Evolutionary conservation across 2,888 invertebrate species (phyloP).

Genomic region (Diarsia mendica): DNA sequence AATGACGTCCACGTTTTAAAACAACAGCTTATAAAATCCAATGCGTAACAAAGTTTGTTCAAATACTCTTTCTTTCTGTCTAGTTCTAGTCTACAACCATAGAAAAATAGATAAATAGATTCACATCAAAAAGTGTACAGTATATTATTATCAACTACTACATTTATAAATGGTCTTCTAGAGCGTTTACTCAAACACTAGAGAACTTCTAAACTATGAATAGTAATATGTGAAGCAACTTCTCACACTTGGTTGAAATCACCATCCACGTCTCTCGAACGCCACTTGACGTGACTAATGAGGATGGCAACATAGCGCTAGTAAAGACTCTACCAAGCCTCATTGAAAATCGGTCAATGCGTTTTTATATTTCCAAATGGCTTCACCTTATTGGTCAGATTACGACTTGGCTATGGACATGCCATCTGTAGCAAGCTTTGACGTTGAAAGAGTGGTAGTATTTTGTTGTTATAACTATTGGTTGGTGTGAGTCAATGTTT

Average conservation of each 20-base stretch:
- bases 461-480: neutral
- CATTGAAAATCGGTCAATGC: too few species aligned
- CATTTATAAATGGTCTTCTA: slow-evolving; percentile 41
- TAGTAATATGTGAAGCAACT: slow-evolving; percentile 5
- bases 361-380: too few species aligned
- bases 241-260: neutral
- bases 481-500: neutral
- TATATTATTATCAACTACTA: slow-evolving; percentile 62
- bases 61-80: slow-evolving; percentile 55
- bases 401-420: too few species aligned
- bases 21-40: slow-evolving; percentile 52
- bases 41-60: slow-evolving; percentile 57
- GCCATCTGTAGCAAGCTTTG: neutral
- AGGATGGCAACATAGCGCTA: neutral
- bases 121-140: slow-evolving; percentile 83
- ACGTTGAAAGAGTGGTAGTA: neutral
- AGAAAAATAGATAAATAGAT: slow-evolving; percentile 79
- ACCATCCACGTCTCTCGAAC: neutral
- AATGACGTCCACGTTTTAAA: slow-evolving; percentile 58
- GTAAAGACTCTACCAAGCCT: neutral
- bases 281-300: neutral
- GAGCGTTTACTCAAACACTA: slow-evolving; percentile 53
- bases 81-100: slow-evolving; percentile 73
- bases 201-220: slow-evolving; percentile 15
- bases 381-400: too few species aligned